A percentile compares a stretch with the other conserved stretches of the same genome.
Evolutionary conservation across 1,140 invertebrate species (phyloP).

Genomic region (Spodoptera litura): DNA sequence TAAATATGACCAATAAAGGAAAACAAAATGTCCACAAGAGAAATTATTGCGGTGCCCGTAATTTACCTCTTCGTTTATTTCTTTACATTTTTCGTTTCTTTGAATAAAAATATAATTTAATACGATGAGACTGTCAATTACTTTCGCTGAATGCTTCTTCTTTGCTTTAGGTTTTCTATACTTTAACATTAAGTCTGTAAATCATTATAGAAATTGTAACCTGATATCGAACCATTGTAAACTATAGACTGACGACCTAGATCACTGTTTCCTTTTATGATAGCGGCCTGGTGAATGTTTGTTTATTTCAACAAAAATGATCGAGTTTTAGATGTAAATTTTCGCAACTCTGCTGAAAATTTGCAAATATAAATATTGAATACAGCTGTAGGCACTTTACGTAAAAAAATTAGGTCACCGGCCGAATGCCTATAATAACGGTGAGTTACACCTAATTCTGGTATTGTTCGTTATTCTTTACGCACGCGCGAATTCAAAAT

Average conservation of each 20-base stretch:
- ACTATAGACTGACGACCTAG: background rate
- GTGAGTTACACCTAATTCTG: conserved; percentile 35
- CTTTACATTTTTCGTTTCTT: conserved; percentile 36
- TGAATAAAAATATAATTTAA: conserved; percentile 43
- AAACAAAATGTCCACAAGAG: conserved; percentile 70
- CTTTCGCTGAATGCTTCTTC: background rate
- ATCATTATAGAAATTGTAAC: background rate
- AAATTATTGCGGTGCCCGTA: conserved; percentile 65
- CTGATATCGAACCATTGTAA: background rate
- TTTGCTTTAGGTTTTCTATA: background rate
- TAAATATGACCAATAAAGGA: conserved; percentile 76
- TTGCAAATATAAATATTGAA: conserved; percentile 33
- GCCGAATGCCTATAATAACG: conserved; percentile 22
- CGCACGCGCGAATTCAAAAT: conserved; percentile 37
- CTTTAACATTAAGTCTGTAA: background rate
- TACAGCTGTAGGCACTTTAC: conserved; percentile 2
- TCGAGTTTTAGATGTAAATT: conserved; percentile 15
- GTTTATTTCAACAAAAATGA: conserved; percentile 25
- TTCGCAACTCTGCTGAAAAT: conserved; percentile 18
- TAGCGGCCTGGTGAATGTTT: background rate
- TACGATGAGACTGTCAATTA: conserved; percentile 16
- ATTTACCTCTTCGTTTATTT: conserved; percentile 59
- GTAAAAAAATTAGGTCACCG: conserved; percentile 16
- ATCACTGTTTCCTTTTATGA: background rate
- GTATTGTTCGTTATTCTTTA: conserved; percentile 39